phyloP scores from a whole-genome alignment of 2,888 invertebrate genomes.

The Andrena bucephala region DNA sequence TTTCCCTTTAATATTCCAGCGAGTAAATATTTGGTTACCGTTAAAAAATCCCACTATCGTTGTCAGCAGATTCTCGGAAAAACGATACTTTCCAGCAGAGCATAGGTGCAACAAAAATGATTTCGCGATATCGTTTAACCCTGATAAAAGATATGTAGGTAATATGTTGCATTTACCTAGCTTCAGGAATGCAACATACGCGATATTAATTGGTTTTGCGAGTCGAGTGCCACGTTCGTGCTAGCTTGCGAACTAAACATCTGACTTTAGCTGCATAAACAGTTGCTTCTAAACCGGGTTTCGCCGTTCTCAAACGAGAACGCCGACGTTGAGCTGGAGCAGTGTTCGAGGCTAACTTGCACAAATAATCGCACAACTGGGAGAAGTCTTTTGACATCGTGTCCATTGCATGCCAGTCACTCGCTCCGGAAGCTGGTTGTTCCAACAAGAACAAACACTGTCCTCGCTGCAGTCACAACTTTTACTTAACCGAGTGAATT shows the following conservation, averaged over 20 bases:
- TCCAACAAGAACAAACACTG: neutral
- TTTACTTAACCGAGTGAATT: neutral
- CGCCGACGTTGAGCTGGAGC: conserved; percentile 43
- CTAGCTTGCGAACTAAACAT: conserved; percentile 54
- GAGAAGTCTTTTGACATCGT: conserved; percentile 15
- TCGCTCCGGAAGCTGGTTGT: neutral
- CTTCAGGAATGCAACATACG: conserved; percentile 3
- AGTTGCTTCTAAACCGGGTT: conserved; percentile 41
- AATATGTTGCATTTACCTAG: conserved; percentile 10
- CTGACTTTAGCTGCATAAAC: conserved; percentile 62
- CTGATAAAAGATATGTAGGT: neutral
- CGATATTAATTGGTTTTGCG: conserved; percentile 61
- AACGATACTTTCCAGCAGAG: neutral
- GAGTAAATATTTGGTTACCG: neutral
- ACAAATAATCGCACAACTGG: conserved; percentile 39
- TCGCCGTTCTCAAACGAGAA: conserved; percentile 29
- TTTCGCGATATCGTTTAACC: neutral
- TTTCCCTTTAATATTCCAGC: neutral
- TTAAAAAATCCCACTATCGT: neutral
- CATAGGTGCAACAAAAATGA: neutral
- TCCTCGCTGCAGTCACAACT: neutral
- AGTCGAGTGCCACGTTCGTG: conserved; percentile 43
- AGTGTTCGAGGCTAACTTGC: conserved; percentile 19
- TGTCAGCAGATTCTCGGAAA: neutral
- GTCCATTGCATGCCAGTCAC: conserved; percentile 1